Percentiles rank a stretch among this genome's conserved stretches.
Conservation (phyloP, 2,113 vertebrate species). For the Hymenochirus boettgeri region DNA sequence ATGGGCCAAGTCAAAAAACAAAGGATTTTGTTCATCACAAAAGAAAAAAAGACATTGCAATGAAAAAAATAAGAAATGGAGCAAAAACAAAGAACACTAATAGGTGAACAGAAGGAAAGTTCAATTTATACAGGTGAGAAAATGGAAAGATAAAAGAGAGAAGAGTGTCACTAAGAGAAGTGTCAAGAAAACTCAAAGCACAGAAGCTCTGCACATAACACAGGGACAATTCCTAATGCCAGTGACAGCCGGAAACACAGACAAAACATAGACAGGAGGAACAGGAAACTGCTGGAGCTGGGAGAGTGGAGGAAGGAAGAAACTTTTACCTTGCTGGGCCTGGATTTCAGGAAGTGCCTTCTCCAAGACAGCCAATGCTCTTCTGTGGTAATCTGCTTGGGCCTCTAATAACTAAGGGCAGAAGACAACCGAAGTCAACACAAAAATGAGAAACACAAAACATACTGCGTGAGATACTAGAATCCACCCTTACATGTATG, state of each 20-base stretch:
- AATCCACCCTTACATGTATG: no score
- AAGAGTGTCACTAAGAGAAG: neutral
- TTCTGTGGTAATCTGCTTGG: conserved; percentile 99
- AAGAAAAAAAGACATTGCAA: no score
- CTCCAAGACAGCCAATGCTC: conserved; percentile 94
- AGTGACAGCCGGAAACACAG: neutral
- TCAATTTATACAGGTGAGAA: neutral
- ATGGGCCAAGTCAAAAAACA: no score
- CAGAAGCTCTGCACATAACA: no score
- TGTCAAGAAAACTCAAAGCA: no score
- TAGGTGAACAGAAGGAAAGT: neutral
- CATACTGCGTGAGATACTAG: no score
- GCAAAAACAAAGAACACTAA: neutral
- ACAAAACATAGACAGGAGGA: neutral
- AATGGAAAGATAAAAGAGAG: neutral
- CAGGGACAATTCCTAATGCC: no score
- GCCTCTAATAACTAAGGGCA: conserved; percentile 96
- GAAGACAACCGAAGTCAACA: conserved; percentile 72
- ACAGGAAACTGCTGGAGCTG: conserved; percentile 12
- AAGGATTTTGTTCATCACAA: no score
- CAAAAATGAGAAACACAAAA: conserved; percentile 55
- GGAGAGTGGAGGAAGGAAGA: conserved; percentile 15
- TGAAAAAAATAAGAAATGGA: no score
- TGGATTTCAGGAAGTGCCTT: conserved; percentile 90
- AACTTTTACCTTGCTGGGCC: conserved; percentile 91